These are phyloP conservation scores for Thaumatotibia leucotreta DNA, from an alignment of 1,140 invertebrate genomes.

Conservation along the genomic window DNA sequence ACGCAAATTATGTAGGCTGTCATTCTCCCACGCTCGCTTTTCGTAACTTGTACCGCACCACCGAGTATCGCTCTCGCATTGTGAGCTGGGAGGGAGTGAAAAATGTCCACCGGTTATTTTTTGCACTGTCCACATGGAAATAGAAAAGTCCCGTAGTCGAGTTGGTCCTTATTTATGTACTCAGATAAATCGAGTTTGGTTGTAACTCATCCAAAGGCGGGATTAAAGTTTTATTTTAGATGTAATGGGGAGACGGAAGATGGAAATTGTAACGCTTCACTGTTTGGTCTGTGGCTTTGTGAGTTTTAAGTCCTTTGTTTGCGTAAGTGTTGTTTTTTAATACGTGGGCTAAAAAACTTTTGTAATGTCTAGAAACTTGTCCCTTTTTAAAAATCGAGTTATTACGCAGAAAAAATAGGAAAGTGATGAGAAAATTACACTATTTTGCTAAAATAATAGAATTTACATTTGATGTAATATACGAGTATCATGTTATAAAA, in stretches of 20 bases:
- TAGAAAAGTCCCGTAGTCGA: conserved; percentile 18
- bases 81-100: conserved; percentile 30
- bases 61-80: conserved; percentile 26
- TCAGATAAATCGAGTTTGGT: not conserved
- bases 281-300: not conserved
- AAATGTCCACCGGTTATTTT: conserved; percentile 32
- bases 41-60: conserved; percentile 29
- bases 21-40: too few species aligned
- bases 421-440: too few species aligned
- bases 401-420: too few species aligned
- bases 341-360: too few species aligned
- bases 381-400: not conserved
- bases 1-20: too few species aligned
- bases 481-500: too few species aligned
- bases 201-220: not conserved
- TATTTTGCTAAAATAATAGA: too few species aligned
- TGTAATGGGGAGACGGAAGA: not conserved
- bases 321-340: not conserved
- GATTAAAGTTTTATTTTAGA: not conserved
- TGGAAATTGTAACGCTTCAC: not conserved
- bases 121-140: conserved; percentile 25
- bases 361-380: not conserved
- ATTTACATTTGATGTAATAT: too few species aligned
- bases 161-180: not conserved
- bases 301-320: not conserved